Percentiles rank a stretch among this genome's conserved stretches.
phyloP scores from a whole-genome alignment of 2,113 vertebrate genomes.

The Callionymus lyra region DNA sequence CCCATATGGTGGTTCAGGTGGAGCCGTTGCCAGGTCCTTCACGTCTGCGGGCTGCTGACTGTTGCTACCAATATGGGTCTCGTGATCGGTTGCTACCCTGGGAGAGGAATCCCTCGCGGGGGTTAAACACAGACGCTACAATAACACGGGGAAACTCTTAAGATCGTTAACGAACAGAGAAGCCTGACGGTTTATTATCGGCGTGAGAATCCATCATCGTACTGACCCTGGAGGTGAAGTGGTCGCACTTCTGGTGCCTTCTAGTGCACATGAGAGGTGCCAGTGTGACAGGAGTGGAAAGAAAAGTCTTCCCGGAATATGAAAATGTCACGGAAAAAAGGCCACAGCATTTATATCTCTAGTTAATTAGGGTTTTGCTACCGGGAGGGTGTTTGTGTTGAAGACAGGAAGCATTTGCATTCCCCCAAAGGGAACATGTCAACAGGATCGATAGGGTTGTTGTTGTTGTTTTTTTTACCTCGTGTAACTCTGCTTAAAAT shows the following conservation, averaged over 20 bases:
- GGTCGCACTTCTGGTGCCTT: too few species aligned
- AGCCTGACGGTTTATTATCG: too few species aligned
- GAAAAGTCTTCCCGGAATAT: constrained; percentile 51
- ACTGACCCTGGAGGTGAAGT: too few species aligned
- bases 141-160: constrained; percentile 37
- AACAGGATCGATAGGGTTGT: constrained; percentile 61
- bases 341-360: constrained; percentile 56
- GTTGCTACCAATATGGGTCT: constrained; percentile 30
- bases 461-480: constrained; percentile 10
- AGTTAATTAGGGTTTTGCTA: constrained; percentile 56
- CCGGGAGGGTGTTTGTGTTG: constrained; percentile 47
- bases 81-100: constrained; percentile 46
- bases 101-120: constrained; percentile 26
- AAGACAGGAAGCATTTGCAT: constrained; percentile 60
- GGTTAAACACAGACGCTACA: constrained; percentile 44
- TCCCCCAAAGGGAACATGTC: constrained; percentile 52
- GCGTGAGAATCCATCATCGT: too few species aligned
- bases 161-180: too few species aligned
- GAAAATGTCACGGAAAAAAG: constrained; percentile 54
- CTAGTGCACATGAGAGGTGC: constrained; percentile 19
- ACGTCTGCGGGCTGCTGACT: constrained; percentile 23
- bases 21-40: constrained; percentile 14
- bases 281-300: constrained; percentile 37
- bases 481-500: too few species aligned
- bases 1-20: constrained; percentile 13